Base-by-base conservation (phyloP, 2,888 invertebrate genomes). In the Trissonchulus sp. region DNA sequence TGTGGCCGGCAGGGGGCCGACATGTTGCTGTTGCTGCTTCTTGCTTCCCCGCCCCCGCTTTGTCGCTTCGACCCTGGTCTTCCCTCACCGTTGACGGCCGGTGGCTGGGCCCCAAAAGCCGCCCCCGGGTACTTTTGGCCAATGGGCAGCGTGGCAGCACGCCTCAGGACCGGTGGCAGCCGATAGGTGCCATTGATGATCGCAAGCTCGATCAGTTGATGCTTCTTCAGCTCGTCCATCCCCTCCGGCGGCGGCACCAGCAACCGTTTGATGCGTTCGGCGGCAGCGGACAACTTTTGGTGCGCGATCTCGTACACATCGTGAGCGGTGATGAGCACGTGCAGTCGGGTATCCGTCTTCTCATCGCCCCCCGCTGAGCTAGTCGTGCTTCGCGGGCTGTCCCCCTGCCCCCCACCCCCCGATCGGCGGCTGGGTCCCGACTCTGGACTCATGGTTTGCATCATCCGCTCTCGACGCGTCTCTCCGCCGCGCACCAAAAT, bases 281-380 rank as follows among this genome's bases (percentile, higher is more conserved):
- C 23, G 8, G 48, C 48, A 8, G 23, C 8, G 48, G 48, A 48
- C 48, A 48, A 23, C 23, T 23, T 8, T 48, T 23, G 48, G 8
- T 48, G 8, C 48, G 48, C 48, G 8, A 15, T 48, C 23, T 76
- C 73, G 74, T 77, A 72, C 36, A 36, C 30, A 71, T 80, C 78
- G 68, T 74, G 78, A 68, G 80, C 80, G 38, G 78, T 77, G 34
- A 82, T 76, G 35, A 80, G 76, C 30, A 82, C 80, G 74, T 82
- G 82, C 23, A 82, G 79, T 1, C 77, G 78, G 60, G 82, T 80
- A n/a, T 79, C 69, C 36, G 82, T 79, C 74, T 82, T 81, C 36
- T 81, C 81, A 73, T 78, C 80, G 30, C 80, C 81, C 36, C 79
- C 79, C 33, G 65, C 75, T 3, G 76, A 77, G 30, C 75, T 35